A percentile compares a stretch with the other conserved stretches of the same genome.
phyloP scores from a whole-genome alignment of 35 echinoderm and acorn worm genomes.

The Diadema setosum region DNA sequence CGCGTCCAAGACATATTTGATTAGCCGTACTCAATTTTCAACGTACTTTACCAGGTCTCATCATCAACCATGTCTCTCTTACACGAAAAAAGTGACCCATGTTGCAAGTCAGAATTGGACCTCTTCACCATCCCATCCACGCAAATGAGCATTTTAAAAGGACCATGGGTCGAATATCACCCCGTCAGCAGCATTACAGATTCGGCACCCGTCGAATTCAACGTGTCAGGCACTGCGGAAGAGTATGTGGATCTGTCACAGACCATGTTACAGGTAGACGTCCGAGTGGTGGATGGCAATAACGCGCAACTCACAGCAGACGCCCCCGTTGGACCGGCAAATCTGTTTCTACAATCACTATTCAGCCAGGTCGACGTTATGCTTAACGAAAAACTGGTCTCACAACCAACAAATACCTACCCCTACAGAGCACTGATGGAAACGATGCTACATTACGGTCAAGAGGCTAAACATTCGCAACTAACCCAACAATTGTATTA shows the following conservation, averaged over 20 bases:
- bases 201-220: conserved; percentile 22
- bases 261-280: conserved; percentile 32
- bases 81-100: not conserved
- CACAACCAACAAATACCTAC: conserved; percentile 31
- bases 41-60: not conserved
- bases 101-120: conserved; percentile 29
- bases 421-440: conserved; percentile 55
- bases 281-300: conserved; percentile 10
- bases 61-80: not conserved
- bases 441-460: conserved; percentile 33
- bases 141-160: conserved; percentile 27
- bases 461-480: not conserved
- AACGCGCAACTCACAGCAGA: not conserved
- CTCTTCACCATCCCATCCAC: conserved; percentile 32
- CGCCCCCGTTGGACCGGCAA: conserved; percentile 26
- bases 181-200: conserved; percentile 44
- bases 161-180: too few relatives aligned
- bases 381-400: conserved; percentile 51
- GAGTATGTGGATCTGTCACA: conserved; percentile 57
- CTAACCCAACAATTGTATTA: not conserved
- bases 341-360: conserved; percentile 53
- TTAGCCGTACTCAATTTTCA: not conserved
- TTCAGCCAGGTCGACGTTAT: conserved; percentile 30
- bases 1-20: not conserved
- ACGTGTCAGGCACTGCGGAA: not conserved